Evolutionary conservation across 2,888 invertebrate genomes (phyloP), one percentile per base, ranked within the genome.

Genomic region (Nemoura dubitans): DNA sequence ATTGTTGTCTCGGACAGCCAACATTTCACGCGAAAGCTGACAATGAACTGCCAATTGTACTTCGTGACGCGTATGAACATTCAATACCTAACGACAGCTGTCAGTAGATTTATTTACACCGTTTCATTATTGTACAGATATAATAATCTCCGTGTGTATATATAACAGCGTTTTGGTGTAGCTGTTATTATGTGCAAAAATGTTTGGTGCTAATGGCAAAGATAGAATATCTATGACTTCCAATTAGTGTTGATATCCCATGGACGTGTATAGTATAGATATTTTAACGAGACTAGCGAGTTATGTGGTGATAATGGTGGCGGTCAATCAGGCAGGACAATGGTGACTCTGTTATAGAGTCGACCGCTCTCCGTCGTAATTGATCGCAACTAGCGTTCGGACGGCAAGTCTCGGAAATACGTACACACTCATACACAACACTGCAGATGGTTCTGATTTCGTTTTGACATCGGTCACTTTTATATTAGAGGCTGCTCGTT

Each of bases 1-100:
- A 59, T 59, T 59, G 59, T 59, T 59, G 59, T 59, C n/a, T n/a
- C n/a, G n/a, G n/a, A n/a, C n/a, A n/a, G 59, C 59, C 59, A 59
- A 21, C 59, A 59, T 59, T 59, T 16, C 59, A 59, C 21, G 14
- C 14, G 14, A 7, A 10, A 36, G 36, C 10, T 36, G 6, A 59
- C 59, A 21, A 21, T 14, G 59, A 7, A 10, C 59, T 21, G 21
- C 3, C 59, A 59, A 59, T 59, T 3, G 2, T 59, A 1, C 59
- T 21, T 1, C 16, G 21, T 14, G 2, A 59, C 59, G 14, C 59
- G 21, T 59, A 59, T 59, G 59, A 21, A 21, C 21, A 59, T 14
- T 7, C 59, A 59, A 59, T 59, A 21, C 6, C 16, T 59, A 59
- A 59, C 59, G 59, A 59, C 14, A 14, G 3, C 59, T 59, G 59